A percentile compares a stretch with the other conserved stretches of the same genome.
Conservation (phyloP, 2,797 vertebrate genomes). For the Acipenser oxyrinchus region DNA sequence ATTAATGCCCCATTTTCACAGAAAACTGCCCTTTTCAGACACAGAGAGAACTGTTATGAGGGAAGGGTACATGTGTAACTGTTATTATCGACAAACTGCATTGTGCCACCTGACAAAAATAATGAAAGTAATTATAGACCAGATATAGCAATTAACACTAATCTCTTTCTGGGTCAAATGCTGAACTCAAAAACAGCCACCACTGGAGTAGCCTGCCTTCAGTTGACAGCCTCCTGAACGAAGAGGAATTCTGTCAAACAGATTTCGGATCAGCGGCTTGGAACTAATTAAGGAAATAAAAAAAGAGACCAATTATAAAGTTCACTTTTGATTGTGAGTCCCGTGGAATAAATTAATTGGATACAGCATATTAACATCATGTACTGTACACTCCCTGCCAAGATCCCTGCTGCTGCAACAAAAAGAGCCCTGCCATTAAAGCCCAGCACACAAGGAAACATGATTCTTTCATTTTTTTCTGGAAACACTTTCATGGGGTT, state of each 20-base stretch:
- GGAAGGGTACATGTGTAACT: neutral
- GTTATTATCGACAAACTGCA: neutral
- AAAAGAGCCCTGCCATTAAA: no score
- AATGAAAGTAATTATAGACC: constrained; percentile 7
- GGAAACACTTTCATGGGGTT: no score
- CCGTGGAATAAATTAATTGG: no score
- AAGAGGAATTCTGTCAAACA: neutral
- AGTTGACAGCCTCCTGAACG: neutral
- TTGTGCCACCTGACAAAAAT: constrained; percentile 2
- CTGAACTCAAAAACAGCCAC: neutral
- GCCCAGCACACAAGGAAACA: no score
- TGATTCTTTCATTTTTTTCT: no score
- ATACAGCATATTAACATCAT: no score
- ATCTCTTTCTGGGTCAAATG: neutral
- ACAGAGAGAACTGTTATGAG: neutral
- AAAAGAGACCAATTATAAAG: no score
- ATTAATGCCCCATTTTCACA: neutral
- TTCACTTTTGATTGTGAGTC: no score
- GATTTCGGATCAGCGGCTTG: no score
- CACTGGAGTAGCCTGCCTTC: neutral
- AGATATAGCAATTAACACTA: neutral
- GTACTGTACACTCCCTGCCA: no score
- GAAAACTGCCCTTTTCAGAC: neutral
- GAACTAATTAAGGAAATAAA: no score
- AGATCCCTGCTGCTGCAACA: no score